phyloP scores from a whole-genome alignment of 2,113 vertebrate genomes.

The Lamprologus ornatipinnis region DNA sequence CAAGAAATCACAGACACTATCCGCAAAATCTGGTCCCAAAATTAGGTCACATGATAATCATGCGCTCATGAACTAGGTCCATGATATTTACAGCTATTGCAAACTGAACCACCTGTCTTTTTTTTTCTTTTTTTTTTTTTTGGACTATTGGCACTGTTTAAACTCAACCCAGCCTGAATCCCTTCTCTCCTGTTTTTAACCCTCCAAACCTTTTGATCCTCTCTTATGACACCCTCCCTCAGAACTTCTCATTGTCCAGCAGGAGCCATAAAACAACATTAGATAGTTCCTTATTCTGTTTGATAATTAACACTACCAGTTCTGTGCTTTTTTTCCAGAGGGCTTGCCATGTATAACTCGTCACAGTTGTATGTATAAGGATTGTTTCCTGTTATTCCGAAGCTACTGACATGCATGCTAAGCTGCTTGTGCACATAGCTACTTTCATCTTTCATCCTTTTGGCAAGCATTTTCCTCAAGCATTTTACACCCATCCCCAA shows the following conservation, averaged over 20 bases:
- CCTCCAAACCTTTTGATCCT: slow-evolving; percentile 32
- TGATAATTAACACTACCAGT: slow-evolving; percentile 70
- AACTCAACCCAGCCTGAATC: slow-evolving; percentile 31
- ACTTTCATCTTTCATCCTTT: slow-evolving; percentile 69
- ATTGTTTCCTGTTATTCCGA: slow-evolving; percentile 63
- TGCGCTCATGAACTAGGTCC: neutral
- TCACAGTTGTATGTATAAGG: slow-evolving; percentile 76
- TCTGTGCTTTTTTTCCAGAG: slow-evolving; percentile 73
- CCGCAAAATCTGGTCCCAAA: slow-evolving; percentile 22
- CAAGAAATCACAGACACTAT: slow-evolving; percentile 41
- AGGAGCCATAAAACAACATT: slow-evolving; percentile 10
- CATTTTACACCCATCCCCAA: slow-evolving; percentile 69
- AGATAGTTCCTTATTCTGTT: slow-evolving; percentile 37
- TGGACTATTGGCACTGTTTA: slow-evolving; percentile 33
- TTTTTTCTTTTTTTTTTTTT: neutral
- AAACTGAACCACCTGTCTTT: neutral
- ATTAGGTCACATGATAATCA: slow-evolving; percentile 65
- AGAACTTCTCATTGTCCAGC: slow-evolving; percentile 38
- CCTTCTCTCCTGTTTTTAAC: slow-evolving; percentile 46
- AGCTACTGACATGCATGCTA: slow-evolving; percentile 72
- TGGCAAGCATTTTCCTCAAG: slow-evolving; percentile 57
- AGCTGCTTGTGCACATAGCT: slow-evolving; percentile 70
- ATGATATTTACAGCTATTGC: neutral
- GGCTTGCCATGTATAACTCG: slow-evolving; percentile 76
- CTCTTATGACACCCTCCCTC: slow-evolving; percentile 13